Evolutionary conservation across 2,888 invertebrate genomes (phyloP), one percentile per base, ranked within the genome.

Genomic region (Leptinotarsa haldemani): DNA sequence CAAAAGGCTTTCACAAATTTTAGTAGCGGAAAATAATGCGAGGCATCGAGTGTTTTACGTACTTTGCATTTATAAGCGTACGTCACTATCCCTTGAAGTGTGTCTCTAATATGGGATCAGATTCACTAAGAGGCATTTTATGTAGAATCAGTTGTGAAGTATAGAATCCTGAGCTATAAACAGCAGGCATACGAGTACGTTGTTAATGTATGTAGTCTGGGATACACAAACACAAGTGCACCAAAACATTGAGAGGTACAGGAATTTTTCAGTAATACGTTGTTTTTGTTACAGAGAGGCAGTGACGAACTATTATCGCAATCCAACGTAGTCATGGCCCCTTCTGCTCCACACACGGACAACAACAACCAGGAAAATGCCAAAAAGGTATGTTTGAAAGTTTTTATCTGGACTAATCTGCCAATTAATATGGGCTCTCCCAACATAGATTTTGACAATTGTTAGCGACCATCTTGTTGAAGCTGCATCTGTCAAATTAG

Each of bases 251-350:
- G 18, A 18, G 52, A 18, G 12, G 3, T 56, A 15, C 30, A 4
- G 16, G 40, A 12, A 61, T 61, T 40, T 30, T 40, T 16, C 30
- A 30, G 3, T 61, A n/a, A 66, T 66, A 22, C 52, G 12, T 52
- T 77, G 70, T 78, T 74, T 80, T 80, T 80, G 65, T 92, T 93
- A 69, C 94, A 97, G 97, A 95, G 97, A 91, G 97, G 97, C 90
- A 97, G 97, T 89, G 97, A 97, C 93, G 97, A 97, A 92, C 93
- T 97, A 90, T 92, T 97, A 89, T 96, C 96, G 90, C 96, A 96
- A 91, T 94, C 95, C 90, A 95, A 95, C 91, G 95, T 97, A 90
- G 94, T 94, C 88, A 96, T 97, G 94, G 95, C 95, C 89, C 94
- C 95, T 86, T 94, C 95, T 90, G 96, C 96, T 89, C 95, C 94